phyloP scores from a whole-genome alignment of 2,888 invertebrate genomes.

The Entomobrya proxima region DNA sequence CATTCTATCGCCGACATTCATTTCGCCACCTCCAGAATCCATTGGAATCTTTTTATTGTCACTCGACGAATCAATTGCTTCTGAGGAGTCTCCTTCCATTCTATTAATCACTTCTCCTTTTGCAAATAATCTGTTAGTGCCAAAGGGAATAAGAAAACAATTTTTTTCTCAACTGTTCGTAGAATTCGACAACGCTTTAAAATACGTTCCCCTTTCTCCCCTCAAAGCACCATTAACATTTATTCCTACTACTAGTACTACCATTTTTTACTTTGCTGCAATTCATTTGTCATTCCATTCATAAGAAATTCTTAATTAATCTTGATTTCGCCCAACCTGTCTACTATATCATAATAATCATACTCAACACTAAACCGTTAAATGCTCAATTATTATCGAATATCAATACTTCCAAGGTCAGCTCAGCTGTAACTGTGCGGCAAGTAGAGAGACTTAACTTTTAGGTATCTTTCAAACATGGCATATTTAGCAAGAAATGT shows the following conservation, averaged over 20 bases:
- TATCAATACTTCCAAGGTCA: conserved; percentile 30
- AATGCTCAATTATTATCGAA: conserved; percentile 15
- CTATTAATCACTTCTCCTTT: background rate
- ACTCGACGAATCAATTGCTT: conserved; percentile 42
- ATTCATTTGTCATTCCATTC: too few relatives aligned
- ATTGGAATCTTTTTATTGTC: conserved; percentile 33
- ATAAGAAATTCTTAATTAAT: too few relatives aligned
- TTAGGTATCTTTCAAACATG: too few relatives aligned
- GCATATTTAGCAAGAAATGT: background rate
- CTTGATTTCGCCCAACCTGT: too few relatives aligned
- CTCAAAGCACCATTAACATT: too few relatives aligned
- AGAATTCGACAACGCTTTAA: background rate
- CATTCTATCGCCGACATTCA: background rate
- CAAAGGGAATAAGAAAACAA: conserved; percentile 30
- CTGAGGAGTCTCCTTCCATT: conserved; percentile 37
- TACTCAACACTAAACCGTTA: background rate
- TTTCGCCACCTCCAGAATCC: conserved; percentile 35
- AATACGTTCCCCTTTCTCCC: background rate
- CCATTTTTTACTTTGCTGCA: too few relatives aligned
- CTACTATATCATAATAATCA: too few relatives aligned
- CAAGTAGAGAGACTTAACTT: too few relatives aligned
- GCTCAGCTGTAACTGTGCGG: background rate
- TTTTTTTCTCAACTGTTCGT: background rate
- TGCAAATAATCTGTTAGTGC: conserved; percentile 36
- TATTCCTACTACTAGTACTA: too few relatives aligned